Percentiles rank a stretch among this genome's conserved stretches.
Evolutionary conservation across 2,888 invertebrate genomes (phyloP).

Genomic region (Stenotaenia linearis): DNA sequence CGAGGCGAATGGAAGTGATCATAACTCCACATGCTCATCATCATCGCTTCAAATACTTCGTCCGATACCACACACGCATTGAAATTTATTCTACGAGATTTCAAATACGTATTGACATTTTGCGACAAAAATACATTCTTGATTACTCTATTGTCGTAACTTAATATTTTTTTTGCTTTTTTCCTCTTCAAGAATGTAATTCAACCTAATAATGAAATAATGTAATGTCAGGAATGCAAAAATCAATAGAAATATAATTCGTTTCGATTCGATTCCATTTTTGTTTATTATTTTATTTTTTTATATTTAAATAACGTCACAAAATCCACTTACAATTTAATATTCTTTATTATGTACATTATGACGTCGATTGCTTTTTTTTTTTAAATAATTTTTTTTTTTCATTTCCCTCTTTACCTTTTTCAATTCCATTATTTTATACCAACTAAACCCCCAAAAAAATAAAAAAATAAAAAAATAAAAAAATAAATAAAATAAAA

Average conservation of each 20-base stretch:
- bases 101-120: neutral
- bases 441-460: neutral
- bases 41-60: neutral
- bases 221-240: too few species aligned
- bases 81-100: neutral
- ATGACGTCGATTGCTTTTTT: neutral
- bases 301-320: too few species aligned
- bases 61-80: neutral
- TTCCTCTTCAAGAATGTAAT: too few species aligned
- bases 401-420: neutral
- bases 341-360: neutral
- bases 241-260: too few species aligned
- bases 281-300: too few species aligned
- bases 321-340: neutral
- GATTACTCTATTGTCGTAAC: too few species aligned
- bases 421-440: slow-evolving; percentile 3
- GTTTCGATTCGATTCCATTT: too few species aligned
- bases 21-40: neutral
- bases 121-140: too few species aligned
- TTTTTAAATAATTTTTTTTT: neutral
- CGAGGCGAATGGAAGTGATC: neutral
- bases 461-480: too few species aligned
- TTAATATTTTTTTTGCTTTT: neutral
- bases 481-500: neutral
- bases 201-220: too few species aligned